Percentiles rank a stretch among this genome's conserved stretches.
Conservation (phyloP, 1,140 invertebrate genomes). For the Ostrea edulis region DNA sequence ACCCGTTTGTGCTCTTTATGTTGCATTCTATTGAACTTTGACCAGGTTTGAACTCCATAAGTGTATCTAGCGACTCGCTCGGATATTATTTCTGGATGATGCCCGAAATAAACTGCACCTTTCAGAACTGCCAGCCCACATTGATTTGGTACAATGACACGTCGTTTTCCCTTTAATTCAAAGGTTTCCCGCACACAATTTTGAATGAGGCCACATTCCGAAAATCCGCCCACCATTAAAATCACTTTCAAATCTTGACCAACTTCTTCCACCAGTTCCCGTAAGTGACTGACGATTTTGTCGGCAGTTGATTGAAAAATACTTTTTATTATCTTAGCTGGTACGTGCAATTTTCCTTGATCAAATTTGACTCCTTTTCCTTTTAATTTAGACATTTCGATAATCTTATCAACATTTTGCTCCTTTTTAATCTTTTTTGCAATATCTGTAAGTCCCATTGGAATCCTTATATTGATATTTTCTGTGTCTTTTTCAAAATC, state of each 20-base stretch:
- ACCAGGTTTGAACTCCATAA: constrained; percentile 38
- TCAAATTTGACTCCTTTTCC: constrained; percentile 26
- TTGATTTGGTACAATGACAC: constrained; percentile 45
- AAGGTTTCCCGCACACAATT: constrained; percentile 24
- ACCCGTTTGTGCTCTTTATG: neutral
- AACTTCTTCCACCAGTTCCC: neutral
- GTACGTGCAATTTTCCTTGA: constrained; percentile 39
- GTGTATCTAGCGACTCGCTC: neutral
- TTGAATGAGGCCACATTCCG: constrained; percentile 51
- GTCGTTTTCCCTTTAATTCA: neutral
- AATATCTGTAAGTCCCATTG: constrained; percentile 5
- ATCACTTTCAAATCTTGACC: constrained; percentile 26
- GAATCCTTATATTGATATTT: constrained; percentile 38
- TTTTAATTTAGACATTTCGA: neutral
- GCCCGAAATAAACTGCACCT: constrained; percentile 49
- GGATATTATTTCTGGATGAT: neutral
- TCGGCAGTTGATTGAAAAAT: constrained; percentile 43
- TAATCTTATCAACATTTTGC: neutral
- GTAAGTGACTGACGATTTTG: constrained; percentile 19
- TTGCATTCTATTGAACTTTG: neutral
- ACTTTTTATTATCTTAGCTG: constrained; percentile 13
- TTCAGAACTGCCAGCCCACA: constrained; percentile 40
- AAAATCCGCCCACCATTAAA: constrained; percentile 58
- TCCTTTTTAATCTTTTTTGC: constrained; percentile 17
- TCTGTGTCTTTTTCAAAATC: neutral